These are phyloP conservation scores for Psittacus erithacus DNA, from an alignment of 2,113 vertebrate genomes.

Conservation along the genomic window DNA sequence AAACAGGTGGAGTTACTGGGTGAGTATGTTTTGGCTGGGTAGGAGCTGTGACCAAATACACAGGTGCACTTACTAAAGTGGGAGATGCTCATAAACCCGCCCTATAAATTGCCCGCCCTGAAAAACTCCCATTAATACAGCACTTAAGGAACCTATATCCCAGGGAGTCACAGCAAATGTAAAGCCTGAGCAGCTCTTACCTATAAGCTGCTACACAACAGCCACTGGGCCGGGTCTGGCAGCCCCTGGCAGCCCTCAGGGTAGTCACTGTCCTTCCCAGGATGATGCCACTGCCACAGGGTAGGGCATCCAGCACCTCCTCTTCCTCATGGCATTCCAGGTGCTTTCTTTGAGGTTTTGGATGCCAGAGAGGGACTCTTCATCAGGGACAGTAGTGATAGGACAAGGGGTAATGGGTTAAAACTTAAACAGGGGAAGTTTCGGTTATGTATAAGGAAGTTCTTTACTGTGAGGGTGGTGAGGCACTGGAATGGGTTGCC, in stretches of 20 bases:
- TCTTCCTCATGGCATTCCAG: not conserved
- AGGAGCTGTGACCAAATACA: not conserved
- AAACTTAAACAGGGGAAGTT: not conserved
- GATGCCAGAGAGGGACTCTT: not conserved
- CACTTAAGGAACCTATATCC: not conserved
- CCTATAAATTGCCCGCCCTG: not conserved
- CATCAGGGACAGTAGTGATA: not conserved
- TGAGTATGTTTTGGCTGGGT: not conserved
- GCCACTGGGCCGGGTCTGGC: not conserved
- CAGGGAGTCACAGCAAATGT: not conserved
- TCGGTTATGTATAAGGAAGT: not conserved
- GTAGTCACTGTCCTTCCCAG: not conserved
- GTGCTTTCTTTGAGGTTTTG: not conserved
- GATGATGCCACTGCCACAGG: fast-evolving
- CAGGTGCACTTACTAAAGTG: not conserved
- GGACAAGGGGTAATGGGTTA: not conserved
- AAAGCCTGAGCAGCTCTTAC: not conserved
- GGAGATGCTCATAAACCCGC: not conserved
- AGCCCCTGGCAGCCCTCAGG: not conserved
- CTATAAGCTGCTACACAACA: not conserved
- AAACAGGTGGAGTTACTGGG: not conserved
- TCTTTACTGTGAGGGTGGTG: not conserved
- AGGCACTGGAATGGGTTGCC: not conserved
- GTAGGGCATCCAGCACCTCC: not conserved
- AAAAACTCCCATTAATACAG: not conserved